Conservation (phyloP, 2,888 invertebrate genomes). For the Aethes cnicana region DNA sequence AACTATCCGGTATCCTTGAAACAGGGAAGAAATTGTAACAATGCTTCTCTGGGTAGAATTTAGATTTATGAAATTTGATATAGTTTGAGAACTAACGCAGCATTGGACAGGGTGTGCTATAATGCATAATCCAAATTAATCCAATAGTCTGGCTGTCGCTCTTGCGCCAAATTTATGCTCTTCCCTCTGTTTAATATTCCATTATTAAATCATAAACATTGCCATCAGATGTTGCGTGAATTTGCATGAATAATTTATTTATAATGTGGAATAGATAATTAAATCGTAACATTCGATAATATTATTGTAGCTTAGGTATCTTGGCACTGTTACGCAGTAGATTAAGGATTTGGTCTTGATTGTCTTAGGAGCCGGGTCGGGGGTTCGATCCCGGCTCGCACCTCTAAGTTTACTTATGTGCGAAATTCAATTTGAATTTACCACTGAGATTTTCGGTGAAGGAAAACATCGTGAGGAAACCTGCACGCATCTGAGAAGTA, state of each 20-base stretch:
- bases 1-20: neutral
- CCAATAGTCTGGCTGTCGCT: conserved; percentile 44
- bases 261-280: conserved; percentile 4
- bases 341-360: too few relatives aligned
- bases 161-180: conserved; percentile 50
- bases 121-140: conserved; percentile 59
- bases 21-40: conserved; percentile 14
- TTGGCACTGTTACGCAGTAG: neutral
- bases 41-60: too few relatives aligned
- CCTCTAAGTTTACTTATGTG: too few relatives aligned
- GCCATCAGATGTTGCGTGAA: conserved; percentile 19
- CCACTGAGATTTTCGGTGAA: too few relatives aligned
- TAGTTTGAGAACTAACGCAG: conserved; percentile 26
- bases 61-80: too few relatives aligned
- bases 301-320: neutral
- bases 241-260: conserved; percentile 19
- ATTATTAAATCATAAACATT: conserved; percentile 39
- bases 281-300: neutral
- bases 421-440: too few relatives aligned
- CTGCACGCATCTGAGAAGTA: too few relatives aligned
- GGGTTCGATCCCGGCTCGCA: too few relatives aligned
- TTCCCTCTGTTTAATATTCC: conserved; percentile 35
- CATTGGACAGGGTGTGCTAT: conserved; percentile 42
- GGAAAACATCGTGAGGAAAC: too few relatives aligned
- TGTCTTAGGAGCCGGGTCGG: too few relatives aligned